Evolutionary conservation across 1,140 invertebrate genomes (phyloP).

Genomic region (Drosophila rufa): DNA sequence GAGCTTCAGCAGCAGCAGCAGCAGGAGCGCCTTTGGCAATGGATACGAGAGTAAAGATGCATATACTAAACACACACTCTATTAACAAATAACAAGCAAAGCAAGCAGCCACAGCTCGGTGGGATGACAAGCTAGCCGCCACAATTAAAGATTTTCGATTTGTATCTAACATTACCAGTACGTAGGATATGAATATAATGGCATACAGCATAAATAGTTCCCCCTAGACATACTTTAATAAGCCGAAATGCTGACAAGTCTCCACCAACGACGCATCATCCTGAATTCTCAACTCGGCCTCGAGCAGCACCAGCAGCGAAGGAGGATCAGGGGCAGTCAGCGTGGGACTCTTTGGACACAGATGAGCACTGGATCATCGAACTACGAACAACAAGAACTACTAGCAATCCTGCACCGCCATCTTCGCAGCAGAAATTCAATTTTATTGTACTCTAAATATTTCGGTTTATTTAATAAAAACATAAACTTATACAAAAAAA

Average conservation of each 20-base stretch:
- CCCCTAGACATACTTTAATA: slow-evolving; percentile 77
- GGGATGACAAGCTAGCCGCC: slow-evolving; percentile 46
- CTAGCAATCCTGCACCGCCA: slow-evolving; percentile 46
- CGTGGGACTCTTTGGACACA: slow-evolving; percentile 42
- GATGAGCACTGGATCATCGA: slow-evolving; percentile 36
- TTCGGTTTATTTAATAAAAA: slow-evolving; percentile 85
- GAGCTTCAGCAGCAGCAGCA: background rate
- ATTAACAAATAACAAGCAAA: slow-evolving; percentile 64
- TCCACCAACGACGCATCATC: slow-evolving; percentile 35
- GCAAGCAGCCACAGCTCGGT: slow-evolving; percentile 34
- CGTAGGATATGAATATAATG: slow-evolving; percentile 80
- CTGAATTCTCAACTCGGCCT: slow-evolving; percentile 2
- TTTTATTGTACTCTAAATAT: slow-evolving; percentile 84
- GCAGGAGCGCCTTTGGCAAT: slow-evolving; percentile 26
- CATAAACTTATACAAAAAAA: slow-evolving; percentile 73
- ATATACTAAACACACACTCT: slow-evolving; percentile 55
- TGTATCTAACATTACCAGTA: slow-evolving; percentile 84
- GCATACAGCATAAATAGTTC: slow-evolving; percentile 73
- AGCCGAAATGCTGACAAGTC: slow-evolving; percentile 73
- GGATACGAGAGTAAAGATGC: slow-evolving; percentile 64
- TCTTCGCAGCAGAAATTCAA: slow-evolving; percentile 79
- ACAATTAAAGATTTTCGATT: slow-evolving; percentile 72
- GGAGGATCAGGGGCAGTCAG: slow-evolving; percentile 22
- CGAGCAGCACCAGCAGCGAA: background rate
- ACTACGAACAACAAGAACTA: slow-evolving; percentile 25